Evolutionary conservation across 2,113 vertebrate genomes (phyloP), one percentile per base, ranked within the genome.

Genomic region (Apteryx mantelli): DNA sequence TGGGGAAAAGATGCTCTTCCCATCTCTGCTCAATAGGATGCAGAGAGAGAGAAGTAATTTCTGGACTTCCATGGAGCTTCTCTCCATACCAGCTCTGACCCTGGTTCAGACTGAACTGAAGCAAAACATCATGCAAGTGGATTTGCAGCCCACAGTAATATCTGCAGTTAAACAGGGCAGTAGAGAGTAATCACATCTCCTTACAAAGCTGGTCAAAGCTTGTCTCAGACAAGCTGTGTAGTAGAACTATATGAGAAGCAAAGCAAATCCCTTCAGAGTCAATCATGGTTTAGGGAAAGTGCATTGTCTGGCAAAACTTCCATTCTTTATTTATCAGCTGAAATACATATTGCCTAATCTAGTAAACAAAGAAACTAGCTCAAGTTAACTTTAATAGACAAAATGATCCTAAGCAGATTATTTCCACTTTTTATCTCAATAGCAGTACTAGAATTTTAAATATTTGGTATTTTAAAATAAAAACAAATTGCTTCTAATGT

Each of bases 261-360:
- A 90, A 88, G 32, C 5, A 81, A 92, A 94, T 60, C 71, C 73
- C 77, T 83, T 86, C 40, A 70, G 60, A 93, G 76, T 64, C 76
- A 82, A 16, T n/a, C 17, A 18, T 17, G 28, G 58, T 76, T 89
- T 76, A 74, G 63, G 74, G n/a, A 22, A 84, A 96, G 24, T 53
- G 15, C 38, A 86, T 76, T 38, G 40, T 53, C 73, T 92, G 66
- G 48, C 38, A 92, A 79, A 94, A 75, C 9, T 5, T 76, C 61
- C 8, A 32, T 76, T 94, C 22, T 52, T 63, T 77, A 63, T 80
- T 82, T 88, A 70, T 90, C 26, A 20, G 22, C 65, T 79, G 52
- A 91, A 96, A 93, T 79, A 80, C 65, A 58, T 89, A 48, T 93
- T 82, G 80, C 32, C 38, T 93, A 71, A 89, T 65, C 42, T 26